Evolutionary conservation across 1,140 invertebrate species (phyloP).

Genomic region (Theocolax elegans): DNA sequence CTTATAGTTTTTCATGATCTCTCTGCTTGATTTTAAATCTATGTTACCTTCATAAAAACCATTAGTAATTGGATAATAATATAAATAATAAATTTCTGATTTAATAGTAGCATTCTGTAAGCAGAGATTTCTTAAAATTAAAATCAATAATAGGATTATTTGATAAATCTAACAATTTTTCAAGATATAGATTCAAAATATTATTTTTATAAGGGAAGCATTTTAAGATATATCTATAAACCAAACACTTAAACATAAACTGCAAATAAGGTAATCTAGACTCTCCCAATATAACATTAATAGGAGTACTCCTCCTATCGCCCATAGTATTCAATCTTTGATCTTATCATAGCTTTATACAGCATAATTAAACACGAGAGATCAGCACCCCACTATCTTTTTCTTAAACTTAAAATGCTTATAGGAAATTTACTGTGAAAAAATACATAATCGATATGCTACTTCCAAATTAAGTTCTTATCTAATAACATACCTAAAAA

Average conservation of each 20-base stretch:
- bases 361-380: background rate
- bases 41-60: background rate
- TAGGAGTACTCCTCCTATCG: conserved; percentile 30
- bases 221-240: background rate
- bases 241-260: background rate
- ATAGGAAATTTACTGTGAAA: background rate
- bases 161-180: background rate
- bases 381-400: conserved; percentile 31
- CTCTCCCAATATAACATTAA: conserved; percentile 34
- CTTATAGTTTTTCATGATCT: background rate
- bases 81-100: too few relatives aligned
- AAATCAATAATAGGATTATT: background rate
- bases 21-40: background rate
- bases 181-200: background rate
- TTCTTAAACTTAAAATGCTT: conserved; percentile 16
- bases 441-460: conserved; percentile 17
- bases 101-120: too few relatives aligned
- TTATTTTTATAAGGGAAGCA: background rate
- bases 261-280: conserved; percentile 1
- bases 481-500: conserved; percentile 32
- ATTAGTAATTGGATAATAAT: too few relatives aligned
- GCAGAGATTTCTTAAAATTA: too few relatives aligned
- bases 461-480: background rate
- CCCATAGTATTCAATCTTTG: conserved; percentile 33
- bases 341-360: conserved; percentile 23